These are phyloP conservation scores for Chelonia mydas DNA, from an alignment of 2,797 vertebrate species.

Conservation along the genomic window DNA sequence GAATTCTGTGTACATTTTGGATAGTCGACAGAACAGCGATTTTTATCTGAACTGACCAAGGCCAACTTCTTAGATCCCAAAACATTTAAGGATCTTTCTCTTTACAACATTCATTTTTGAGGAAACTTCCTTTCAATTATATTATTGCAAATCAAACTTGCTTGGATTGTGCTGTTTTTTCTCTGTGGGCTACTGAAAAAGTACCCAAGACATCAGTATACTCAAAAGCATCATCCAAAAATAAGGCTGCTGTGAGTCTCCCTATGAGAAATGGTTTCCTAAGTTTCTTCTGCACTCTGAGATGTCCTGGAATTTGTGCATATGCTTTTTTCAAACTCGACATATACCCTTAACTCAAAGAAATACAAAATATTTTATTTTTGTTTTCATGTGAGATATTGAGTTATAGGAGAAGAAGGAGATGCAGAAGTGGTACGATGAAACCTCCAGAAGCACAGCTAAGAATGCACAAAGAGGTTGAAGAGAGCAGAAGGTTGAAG, in stretches of 20 bases:
- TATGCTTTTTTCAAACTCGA: background rate
- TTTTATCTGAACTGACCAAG: conserved; percentile 14
- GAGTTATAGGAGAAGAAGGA: background rate
- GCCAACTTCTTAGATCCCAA: background rate
- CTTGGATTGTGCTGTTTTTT: background rate
- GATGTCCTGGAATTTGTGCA: background rate
- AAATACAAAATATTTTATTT: background rate
- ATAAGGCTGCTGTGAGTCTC: background rate
- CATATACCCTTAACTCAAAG: background rate
- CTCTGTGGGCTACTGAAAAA: background rate
- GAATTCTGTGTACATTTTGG: background rate
- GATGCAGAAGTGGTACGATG: background rate
- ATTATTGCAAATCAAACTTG: background rate
- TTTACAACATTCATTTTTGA: conserved; percentile 1
- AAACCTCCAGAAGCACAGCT: background rate
- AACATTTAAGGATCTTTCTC: background rate
- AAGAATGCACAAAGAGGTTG: background rate
- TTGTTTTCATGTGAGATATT: background rate
- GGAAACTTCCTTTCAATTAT: conserved; percentile 19
- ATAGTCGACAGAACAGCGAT: background rate
- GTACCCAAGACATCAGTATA: conserved; percentile 12
- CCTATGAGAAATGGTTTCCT: background rate
- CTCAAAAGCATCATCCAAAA: background rate
- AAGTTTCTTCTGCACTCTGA: background rate
- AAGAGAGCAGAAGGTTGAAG: background rate